Conservation (phyloP, 2,888 invertebrate species). For the Drosophila paramelanica region DNA sequence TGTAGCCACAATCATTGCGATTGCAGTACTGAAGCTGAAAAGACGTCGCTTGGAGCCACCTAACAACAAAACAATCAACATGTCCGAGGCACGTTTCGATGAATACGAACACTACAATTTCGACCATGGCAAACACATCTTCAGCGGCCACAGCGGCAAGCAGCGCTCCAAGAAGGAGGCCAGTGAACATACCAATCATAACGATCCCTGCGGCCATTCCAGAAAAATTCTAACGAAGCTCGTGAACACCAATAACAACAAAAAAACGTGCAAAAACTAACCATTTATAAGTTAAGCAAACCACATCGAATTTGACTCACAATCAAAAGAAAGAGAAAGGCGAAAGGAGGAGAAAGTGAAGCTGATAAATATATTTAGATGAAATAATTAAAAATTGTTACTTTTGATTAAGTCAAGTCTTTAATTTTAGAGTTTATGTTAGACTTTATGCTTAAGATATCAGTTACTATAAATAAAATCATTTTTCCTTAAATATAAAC, state of each 20-base stretch:
- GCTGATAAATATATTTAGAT: background rate
- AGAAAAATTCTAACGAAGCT: constrained; percentile 49
- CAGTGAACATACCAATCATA: constrained; percentile 94
- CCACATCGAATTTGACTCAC: constrained; percentile 27
- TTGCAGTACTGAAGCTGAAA: constrained; percentile 7
- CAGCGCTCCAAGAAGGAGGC: constrained; percentile 96
- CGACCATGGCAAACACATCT: constrained; percentile 95
- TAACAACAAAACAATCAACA: constrained; percentile 86
- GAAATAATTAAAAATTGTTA: constrained; percentile 10
- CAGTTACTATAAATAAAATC: constrained; percentile 8
- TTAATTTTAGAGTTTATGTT: no score
- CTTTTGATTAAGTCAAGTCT: background rate
- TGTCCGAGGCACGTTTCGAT: constrained; percentile 94
- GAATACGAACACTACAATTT: constrained; percentile 98
- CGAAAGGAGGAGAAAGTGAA: constrained; percentile 42
- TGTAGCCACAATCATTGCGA: constrained; percentile 21
- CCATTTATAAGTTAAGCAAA: constrained; percentile 16
- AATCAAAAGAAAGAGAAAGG: constrained; percentile 38
- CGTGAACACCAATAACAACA: constrained; percentile 88
- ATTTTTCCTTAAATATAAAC: constrained; percentile 17
- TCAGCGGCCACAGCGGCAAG: constrained; percentile 94
- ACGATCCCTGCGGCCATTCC: constrained; percentile 95
- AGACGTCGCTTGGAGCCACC: constrained; percentile 44
- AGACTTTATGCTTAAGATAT: background rate
- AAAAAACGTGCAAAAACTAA: constrained; percentile 86